Evolutionary conservation across 1,140 invertebrate species (phyloP), one percentile per base, ranked within the genome.

Genomic region (Drosophila ercepeae): DNA sequence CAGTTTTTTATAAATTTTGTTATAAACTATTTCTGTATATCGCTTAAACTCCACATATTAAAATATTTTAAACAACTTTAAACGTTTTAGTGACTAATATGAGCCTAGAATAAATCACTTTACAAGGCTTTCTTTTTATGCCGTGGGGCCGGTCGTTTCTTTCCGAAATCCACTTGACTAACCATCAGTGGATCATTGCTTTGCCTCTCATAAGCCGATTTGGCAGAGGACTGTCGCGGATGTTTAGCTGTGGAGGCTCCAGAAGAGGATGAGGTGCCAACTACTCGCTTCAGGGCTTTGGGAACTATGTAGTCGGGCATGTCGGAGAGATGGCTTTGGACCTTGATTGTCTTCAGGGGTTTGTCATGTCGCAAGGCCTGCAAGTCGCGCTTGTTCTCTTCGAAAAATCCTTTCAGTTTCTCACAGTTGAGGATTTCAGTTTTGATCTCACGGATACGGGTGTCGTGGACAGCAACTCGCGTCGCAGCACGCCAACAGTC

Each of bases 401-500:
- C 96, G 92, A 99, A 99, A 91, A 98, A 99, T 7, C 95, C 96
- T 93, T 99, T 97, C 4, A 99, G 92, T 92, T 98, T 98, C 90
- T 97, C 94, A 58, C 97, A 98, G 89, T 97, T 98, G 29, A 99
- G 93, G 34, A 99, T 94, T 93, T 99, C 98, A 54, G 95, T 94
- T 92, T 97, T 97, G 45, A 99, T 99, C 94, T 99, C 99, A 88
- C 97, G 97, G 5, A 99, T 92, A 52, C 99, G 93, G 0, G 98
- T 97, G 91, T 99, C 97, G 51, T 97, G 93, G 0, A 99, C 95
- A 0, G 97, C 98, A 63, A 97, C 96, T 83, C 95, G 94, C 0
- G 98, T 99, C 0, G 98, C 96, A 1, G 97, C 97, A 79, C 96
- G 95, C 95, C 98, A 96, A 3, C 97, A 98, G 94, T 99, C 99